Evolutionary conservation across 2,888 invertebrate genomes (phyloP).

Genomic region (Lycia hirtaria): DNA sequence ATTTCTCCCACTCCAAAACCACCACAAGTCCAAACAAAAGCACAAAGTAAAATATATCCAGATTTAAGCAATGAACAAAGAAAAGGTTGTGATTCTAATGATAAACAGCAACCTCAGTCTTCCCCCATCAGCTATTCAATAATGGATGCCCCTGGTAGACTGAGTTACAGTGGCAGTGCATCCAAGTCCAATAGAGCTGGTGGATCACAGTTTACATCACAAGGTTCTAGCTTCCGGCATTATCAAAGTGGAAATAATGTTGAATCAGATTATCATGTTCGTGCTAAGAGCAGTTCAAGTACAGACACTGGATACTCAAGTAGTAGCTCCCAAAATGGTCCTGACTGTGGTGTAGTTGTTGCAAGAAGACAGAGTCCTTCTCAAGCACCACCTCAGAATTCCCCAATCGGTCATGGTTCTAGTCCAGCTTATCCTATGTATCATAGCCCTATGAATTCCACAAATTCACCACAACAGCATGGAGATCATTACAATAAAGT

Average conservation of each 20-base stretch:
- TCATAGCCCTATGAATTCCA: slow-evolving; percentile 92
- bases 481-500: slow-evolving; percentile 80
- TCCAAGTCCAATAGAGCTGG: slow-evolving; percentile 79
- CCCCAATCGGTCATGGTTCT: slow-evolving; percentile 90
- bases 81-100: slow-evolving; percentile 84
- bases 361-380: slow-evolving; percentile 89
- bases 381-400: slow-evolving; percentile 89
- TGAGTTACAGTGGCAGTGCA: slow-evolving; percentile 85
- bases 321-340: slow-evolving; percentile 87
- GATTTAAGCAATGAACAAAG: slow-evolving; percentile 85
- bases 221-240: slow-evolving; percentile 86
- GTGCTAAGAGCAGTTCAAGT: slow-evolving; percentile 87
- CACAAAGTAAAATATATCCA: slow-evolving; percentile 91
- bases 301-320: slow-evolving; percentile 87
- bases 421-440: slow-evolving; percentile 94
- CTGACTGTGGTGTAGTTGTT: slow-evolving; percentile 88
- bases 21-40: slow-evolving; percentile 89
- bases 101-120: slow-evolving; percentile 85
- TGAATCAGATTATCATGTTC: slow-evolving; percentile 86
- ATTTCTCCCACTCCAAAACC: slow-evolving; percentile 83
- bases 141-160: slow-evolving; percentile 88
- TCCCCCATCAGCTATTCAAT: slow-evolving; percentile 92
- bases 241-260: slow-evolving; percentile 87
- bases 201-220: slow-evolving; percentile 82
- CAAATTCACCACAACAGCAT: slow-evolving; percentile 90